These are phyloP conservation scores for Aeoliscus strigatus DNA, from an alignment of 2,797 vertebrate genomes.

Conservation along the genomic window DNA sequence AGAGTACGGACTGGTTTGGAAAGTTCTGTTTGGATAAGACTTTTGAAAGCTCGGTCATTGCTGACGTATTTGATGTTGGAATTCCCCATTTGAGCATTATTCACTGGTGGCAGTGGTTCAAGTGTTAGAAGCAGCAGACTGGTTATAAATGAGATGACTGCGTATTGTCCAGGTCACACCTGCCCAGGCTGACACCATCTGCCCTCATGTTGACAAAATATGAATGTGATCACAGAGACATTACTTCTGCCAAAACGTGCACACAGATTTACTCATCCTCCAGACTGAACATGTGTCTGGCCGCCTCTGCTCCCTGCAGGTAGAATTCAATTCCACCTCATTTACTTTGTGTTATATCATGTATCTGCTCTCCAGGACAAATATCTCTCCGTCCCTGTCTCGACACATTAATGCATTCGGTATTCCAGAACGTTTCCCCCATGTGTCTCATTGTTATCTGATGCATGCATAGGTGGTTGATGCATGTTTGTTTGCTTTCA, in stretches of 20 bases:
- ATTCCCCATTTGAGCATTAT: too few relatives aligned
- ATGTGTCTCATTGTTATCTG: slow-evolving; percentile 29
- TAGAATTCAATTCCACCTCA: slow-evolving; percentile 53
- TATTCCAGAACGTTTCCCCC: too few relatives aligned
- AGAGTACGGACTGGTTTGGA: too few relatives aligned
- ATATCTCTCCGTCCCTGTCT: too few relatives aligned
- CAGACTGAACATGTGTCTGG: too few relatives aligned
- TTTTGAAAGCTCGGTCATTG: too few relatives aligned
- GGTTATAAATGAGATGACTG: slow-evolving; percentile 37
- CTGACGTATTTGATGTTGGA: too few relatives aligned
- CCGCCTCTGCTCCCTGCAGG: slow-evolving; percentile 3
- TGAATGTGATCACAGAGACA: slow-evolving; percentile 19
- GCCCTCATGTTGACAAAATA: slow-evolving; percentile 52
- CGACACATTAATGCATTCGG: slow-evolving; percentile 16
- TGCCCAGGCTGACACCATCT: slow-evolving; percentile 59
- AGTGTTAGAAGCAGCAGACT: slow-evolving; percentile 21
- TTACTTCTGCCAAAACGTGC: too few relatives aligned
- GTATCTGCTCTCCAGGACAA: slow-evolving; percentile 19
- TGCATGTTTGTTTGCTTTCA: slow-evolving; percentile 39
- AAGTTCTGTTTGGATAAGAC: too few relatives aligned
- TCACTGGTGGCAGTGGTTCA: slow-evolving; percentile 16
- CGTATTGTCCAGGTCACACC: slow-evolving; percentile 54
- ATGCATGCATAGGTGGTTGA: slow-evolving; percentile 39
- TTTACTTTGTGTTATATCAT: slow-evolving; percentile 41
- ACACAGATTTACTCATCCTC: too few relatives aligned